Evolutionary conservation across 2,888 invertebrate species (phyloP).

Genomic region (Sturmia bella): DNA sequence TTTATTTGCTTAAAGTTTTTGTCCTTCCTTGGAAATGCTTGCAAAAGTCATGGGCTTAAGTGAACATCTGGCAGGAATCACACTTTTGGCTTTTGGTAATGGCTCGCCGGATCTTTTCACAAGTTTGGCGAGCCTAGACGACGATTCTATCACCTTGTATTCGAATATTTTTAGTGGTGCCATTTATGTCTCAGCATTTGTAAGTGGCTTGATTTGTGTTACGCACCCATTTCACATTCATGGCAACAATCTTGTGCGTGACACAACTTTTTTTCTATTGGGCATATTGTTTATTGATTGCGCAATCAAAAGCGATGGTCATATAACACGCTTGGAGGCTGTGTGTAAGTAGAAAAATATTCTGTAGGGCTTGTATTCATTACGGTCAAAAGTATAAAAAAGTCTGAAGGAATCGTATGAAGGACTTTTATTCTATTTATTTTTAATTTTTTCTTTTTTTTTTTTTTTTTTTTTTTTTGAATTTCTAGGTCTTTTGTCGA

Average conservation of each 20-base stretch:
- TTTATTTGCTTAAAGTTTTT: constrained; percentile 80
- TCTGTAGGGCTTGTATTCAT: not conserved
- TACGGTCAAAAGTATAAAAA: no score
- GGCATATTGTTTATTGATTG: constrained; percentile 72
- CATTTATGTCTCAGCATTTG: constrained; percentile 84
- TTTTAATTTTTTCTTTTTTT: no score
- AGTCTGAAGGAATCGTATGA: no score
- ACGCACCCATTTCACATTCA: constrained; percentile 83
- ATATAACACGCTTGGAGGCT: constrained; percentile 70
- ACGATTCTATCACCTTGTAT: constrained; percentile 79
- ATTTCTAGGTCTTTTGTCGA: constrained; percentile 69
- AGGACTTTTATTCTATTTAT: no score
- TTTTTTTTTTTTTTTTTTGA: no score
- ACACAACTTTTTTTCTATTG: constrained; percentile 73
- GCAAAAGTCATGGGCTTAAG: constrained; percentile 82
- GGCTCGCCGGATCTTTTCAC: constrained; percentile 87
- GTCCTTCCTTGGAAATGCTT: constrained; percentile 83
- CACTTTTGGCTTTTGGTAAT: constrained; percentile 87
- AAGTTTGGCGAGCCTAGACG: constrained; percentile 82
- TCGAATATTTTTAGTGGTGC: constrained; percentile 84
- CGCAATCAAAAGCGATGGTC: constrained; percentile 67
- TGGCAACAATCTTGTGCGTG: constrained; percentile 70
- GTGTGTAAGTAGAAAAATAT: constrained; percentile 62
- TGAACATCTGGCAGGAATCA: constrained; percentile 85
- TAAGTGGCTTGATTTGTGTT: constrained; percentile 84